A percentile compares a stretch with the other conserved stretches of the same genome.
phyloP scores from a whole-genome alignment of 2,113 vertebrate genomes.

The Cathartes aura region DNA sequence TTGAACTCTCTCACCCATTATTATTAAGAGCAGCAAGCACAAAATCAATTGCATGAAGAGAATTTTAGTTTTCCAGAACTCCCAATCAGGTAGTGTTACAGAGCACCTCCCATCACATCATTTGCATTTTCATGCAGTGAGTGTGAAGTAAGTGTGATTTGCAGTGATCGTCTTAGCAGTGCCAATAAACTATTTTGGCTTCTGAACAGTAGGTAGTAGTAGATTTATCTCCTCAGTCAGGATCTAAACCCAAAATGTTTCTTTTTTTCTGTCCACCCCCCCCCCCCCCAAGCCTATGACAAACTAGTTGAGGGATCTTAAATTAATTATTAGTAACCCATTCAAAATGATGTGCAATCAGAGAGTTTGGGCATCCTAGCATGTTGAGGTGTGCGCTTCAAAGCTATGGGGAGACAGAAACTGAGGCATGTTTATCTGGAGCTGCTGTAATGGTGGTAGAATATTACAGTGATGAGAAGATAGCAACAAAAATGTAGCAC shows the following conservation, averaged over 20 bases:
- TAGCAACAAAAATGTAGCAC: neutral
- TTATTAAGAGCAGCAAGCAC: slow-evolving; percentile 64
- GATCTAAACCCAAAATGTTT: neutral
- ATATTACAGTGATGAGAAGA: neutral
- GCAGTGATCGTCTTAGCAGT: neutral
- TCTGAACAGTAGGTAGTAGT: neutral
- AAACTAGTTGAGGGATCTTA: neutral
- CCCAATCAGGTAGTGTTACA: neutral
- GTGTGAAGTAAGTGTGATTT: neutral
- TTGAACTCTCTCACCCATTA: slow-evolving; percentile 46
- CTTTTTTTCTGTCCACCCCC: neutral
- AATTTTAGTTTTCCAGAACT: neutral
- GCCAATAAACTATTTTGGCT: neutral
- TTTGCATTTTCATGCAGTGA: slow-evolving; percentile 47
- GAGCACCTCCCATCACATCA: neutral
- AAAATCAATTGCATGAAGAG: slow-evolving; percentile 54
- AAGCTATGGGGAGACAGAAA: neutral
- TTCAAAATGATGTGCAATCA: neutral
- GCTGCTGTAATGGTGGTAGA: neutral
- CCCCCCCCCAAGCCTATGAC: neutral
- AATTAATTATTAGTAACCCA: neutral
- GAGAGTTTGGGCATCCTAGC: neutral
- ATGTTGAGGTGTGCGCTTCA: neutral
- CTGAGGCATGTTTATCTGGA: neutral
- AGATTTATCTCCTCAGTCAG: neutral